Percentiles rank a stretch among this genome's conserved stretches.
Conservation (phyloP, 1,140 invertebrate species). For the Goniozus legneri region DNA sequence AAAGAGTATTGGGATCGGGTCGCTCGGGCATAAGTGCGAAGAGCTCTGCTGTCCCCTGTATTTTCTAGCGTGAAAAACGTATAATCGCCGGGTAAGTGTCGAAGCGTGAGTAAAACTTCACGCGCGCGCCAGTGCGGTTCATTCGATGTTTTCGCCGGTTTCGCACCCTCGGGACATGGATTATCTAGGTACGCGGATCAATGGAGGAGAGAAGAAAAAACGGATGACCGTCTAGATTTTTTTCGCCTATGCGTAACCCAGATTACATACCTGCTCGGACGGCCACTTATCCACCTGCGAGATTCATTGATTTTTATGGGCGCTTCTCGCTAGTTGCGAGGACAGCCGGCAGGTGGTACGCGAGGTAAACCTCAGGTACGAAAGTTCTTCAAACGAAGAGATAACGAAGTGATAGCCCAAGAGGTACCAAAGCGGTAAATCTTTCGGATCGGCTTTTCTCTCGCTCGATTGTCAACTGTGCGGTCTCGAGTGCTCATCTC, state of each 20-base stretch:
- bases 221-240: neutral
- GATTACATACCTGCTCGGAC: conserved; percentile 27
- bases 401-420: no score
- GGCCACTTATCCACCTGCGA: conserved; percentile 36
- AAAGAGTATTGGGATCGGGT: no score
- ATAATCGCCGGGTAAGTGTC: no score
- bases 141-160: conserved; percentile 29
- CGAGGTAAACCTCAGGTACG: neutral
- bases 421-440: no score
- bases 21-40: no score
- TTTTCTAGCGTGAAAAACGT: no score
- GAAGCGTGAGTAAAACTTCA: conserved; percentile 23
- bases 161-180: conserved; percentile 8
- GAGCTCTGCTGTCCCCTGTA: no score
- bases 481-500: no score
- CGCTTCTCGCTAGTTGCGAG: conserved; percentile 22
- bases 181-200: conserved; percentile 14
- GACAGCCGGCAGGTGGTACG: conserved; percentile 38
- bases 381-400: conserved; percentile 1
- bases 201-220: no score
- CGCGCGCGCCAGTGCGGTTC: no score
- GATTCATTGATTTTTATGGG: conserved; percentile 38
- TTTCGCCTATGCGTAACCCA: conserved; percentile 7
- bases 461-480: no score
- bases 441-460: no score